Percentiles rank a stretch among this genome's conserved stretches.
These are phyloP conservation scores for Drosophila bocki DNA, from an alignment of 1,140 invertebrate genomes.

Conservation along the genomic window DNA sequence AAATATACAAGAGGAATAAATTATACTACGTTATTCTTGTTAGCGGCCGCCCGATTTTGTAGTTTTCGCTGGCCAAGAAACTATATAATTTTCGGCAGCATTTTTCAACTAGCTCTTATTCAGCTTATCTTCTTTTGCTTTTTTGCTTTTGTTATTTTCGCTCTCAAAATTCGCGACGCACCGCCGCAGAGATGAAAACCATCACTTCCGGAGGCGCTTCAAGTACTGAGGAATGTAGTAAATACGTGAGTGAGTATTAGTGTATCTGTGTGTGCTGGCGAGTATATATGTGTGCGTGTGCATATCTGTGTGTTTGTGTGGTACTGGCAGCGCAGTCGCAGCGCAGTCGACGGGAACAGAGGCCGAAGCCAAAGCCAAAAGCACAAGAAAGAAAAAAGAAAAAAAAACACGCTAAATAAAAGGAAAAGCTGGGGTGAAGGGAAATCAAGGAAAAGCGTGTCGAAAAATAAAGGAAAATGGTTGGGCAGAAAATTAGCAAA, in stretches of 20 bases:
- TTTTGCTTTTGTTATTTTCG: constrained; percentile 38
- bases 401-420: constrained; percentile 29
- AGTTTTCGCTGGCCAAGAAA: neutral
- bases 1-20: neutral
- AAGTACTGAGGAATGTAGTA: constrained; percentile 84
- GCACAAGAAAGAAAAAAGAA: constrained; percentile 44
- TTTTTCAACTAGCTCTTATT: constrained; percentile 14
- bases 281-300: constrained; percentile 18
- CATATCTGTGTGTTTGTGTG: constrained; percentile 25
- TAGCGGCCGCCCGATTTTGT: constrained; percentile 1
- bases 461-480: constrained; percentile 14
- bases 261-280: constrained; percentile 43
- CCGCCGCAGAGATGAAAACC: constrained; percentile 76
- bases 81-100: constrained; percentile 3
- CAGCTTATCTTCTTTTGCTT: constrained; percentile 8
- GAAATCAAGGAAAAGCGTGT: constrained; percentile 15
- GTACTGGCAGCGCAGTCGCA: constrained; percentile 34
- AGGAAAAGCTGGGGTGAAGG: constrained; percentile 32
- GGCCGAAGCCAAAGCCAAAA: constrained; percentile 47
- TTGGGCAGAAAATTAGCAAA: constrained; percentile 9
- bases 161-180: constrained; percentile 64
- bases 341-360: constrained; percentile 48
- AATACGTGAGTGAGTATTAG: constrained; percentile 63
- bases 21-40: neutral
- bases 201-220: constrained; percentile 84